Evolutionary conservation across 2,113 vertebrate species (phyloP), one percentile per base, ranked within the genome.

Genomic region (Thamnophis sirtalis): DNA sequence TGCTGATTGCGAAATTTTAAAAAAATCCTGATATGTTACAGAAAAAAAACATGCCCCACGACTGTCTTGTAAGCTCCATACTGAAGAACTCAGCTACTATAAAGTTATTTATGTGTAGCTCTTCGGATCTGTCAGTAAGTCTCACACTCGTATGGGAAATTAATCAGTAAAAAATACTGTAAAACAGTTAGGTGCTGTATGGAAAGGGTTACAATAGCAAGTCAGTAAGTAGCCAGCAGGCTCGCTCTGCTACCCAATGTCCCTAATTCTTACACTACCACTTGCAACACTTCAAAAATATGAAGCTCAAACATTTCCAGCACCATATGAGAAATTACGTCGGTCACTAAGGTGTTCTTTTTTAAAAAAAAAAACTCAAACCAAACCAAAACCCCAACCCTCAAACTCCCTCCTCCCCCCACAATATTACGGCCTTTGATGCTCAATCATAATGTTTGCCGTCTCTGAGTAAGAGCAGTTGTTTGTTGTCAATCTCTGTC

Each of bases 221-320:
- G 97, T 97, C 93, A 96, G 96, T 97, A 98, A 98, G 96, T 96
- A 96, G 96, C 95, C 55, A 95, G 95, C 94, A 94, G 96, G 95
- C 95, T 97, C 95, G 94, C 95, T 95, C 96, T 96, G 96, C 95
- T 96, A 96, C 96, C 97, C 97, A 95, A 96, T 94, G 89, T 96
- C 95, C 97, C 97, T 96, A 96, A 94, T 92, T 97, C 97, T 97
- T 97, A 96, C 95, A 93, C 97, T 96, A 97, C 96, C 96, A 96
- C 90, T 86, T 87, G 96, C 97, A 96, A 97, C 97, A 98, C 97
- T 97, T 97, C 96, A 96, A 95, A 97, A 96, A 96, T 96, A 97
- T 96, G 96, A 97, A 97, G 97, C 97, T 98, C 97, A 98, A 96
- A 97, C 96, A 96, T 98, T 97, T 98, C 97, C 97, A 98, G 97